Percentiles rank a stretch among this genome's conserved stretches.
phyloP scores from a whole-genome alignment of 2,888 invertebrate genomes.

The Pyrrhia umbra region DNA sequence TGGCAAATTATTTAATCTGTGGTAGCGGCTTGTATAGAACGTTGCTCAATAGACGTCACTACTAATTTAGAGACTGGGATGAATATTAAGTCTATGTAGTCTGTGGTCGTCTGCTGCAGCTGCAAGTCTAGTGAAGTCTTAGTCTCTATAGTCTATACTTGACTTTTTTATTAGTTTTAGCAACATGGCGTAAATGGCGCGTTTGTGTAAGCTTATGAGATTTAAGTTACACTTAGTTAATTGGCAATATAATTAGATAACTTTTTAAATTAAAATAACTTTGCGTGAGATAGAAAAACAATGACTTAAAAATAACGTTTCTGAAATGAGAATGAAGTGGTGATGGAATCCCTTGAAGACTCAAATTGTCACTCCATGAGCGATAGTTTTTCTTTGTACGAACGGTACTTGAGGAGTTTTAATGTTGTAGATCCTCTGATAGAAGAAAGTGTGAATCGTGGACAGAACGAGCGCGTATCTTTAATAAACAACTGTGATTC shows the following conservation, averaged over 20 bases:
- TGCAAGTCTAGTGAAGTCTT: no score
- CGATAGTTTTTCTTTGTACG: conserved; percentile 87
- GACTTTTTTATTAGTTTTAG: neutral
- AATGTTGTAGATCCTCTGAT: conserved; percentile 79
- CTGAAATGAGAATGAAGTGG: conserved; percentile 73
- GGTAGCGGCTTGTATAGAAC: no score
- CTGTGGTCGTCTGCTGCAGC: neutral
- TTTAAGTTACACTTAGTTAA: neutral
- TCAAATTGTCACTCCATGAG: conserved; percentile 86
- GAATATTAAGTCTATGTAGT: no score
- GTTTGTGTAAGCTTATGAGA: conserved; percentile 26
- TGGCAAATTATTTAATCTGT: no score
- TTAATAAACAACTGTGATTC: conserved; percentile 71
- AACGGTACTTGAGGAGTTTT: conserved; percentile 86
- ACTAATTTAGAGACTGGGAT: no score
- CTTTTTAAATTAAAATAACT: neutral
- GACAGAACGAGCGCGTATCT: conserved; percentile 65
- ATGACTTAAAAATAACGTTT: conserved; percentile 34
- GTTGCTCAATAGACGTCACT: no score
- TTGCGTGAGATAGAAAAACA: neutral
- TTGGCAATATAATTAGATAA: conserved; percentile 17
- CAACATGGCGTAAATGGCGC: conserved; percentile 56
- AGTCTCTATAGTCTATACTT: neutral
- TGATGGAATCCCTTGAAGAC: conserved; percentile 87
- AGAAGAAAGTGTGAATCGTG: conserved; percentile 68